Evolutionary conservation across 1,140 invertebrate genomes (phyloP).

Genomic region (Leguminivora glycinivorella): DNA sequence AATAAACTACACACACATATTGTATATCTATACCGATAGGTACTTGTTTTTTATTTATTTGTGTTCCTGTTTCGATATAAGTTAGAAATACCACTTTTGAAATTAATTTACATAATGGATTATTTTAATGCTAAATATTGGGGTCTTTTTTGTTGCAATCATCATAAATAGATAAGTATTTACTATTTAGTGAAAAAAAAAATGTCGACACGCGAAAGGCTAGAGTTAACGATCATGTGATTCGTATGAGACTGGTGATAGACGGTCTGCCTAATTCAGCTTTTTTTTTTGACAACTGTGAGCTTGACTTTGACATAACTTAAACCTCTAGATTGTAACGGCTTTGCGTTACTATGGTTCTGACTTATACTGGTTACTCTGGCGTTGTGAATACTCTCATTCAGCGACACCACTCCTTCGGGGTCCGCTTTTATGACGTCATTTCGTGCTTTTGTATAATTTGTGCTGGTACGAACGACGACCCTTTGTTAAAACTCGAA

Average conservation of each 20-base stretch:
- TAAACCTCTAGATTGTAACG: not conserved
- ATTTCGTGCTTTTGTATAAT: not conserved
- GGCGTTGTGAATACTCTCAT: not conserved
- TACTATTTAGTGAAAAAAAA: too few species aligned
- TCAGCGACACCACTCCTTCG: constrained; percentile 7
- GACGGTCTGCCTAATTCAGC: not conserved
- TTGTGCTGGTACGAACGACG: not conserved
- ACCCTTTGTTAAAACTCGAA: not conserved
- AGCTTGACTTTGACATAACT: not conserved
- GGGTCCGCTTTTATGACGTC: not conserved
- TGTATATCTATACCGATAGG: too few species aligned
- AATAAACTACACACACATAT: too few species aligned
- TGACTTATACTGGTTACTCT: not conserved
- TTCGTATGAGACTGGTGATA: not conserved
- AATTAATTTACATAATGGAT: too few species aligned
- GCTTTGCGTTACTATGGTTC: not conserved
- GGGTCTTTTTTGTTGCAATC: too few species aligned
- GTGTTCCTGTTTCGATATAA: not conserved
- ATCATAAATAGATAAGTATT: too few species aligned
- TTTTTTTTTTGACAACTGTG: not conserved
- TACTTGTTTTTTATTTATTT: not conserved
- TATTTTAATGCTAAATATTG: too few species aligned
- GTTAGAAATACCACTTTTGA: too few species aligned
- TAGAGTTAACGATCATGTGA: constrained; percentile 6
- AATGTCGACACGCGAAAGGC: not conserved